Conservation (phyloP, 2,888 invertebrate species). For the Spilarctia lutea region DNA sequence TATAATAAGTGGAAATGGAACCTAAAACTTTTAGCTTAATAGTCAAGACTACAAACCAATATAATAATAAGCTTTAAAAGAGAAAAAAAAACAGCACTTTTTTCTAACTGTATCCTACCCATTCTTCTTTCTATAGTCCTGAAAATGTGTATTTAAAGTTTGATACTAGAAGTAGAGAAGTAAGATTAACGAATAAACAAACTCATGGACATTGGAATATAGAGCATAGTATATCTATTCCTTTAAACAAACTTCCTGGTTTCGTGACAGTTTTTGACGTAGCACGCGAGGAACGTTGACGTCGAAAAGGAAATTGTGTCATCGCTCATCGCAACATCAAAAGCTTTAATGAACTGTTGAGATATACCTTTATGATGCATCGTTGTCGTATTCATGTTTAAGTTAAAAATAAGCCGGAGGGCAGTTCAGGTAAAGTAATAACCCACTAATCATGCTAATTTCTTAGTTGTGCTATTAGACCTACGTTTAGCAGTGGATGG, state of each 20-base stretch:
- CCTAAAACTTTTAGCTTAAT: no score
- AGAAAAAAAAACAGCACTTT: no score
- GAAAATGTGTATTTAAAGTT: no score
- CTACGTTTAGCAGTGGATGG: no score
- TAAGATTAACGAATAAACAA: not conserved
- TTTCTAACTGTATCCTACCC: no score
- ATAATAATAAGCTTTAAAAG: no score
- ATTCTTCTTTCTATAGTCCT: no score
- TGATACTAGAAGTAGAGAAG: no score
- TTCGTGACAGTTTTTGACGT: not conserved
- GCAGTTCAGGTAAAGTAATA: not conserved
- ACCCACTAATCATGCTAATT: not conserved
- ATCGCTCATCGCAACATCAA: not conserved
- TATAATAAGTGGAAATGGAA: no score
- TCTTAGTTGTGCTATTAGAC: no score
- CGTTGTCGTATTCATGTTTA: not conserved
- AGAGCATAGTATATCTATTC: not conserved
- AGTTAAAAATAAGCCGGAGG: not conserved
- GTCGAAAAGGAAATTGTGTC: slow-evolving; percentile 1
- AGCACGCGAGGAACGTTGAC: not conserved
- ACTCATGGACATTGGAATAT: not conserved
- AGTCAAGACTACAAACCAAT: no score
- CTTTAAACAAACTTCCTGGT: not conserved
- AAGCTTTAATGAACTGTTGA: not conserved
- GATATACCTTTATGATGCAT: slow-evolving; percentile 1